phyloP scores from a whole-genome alignment of 2,113 vertebrate species.

The Trogon melanurus region DNA sequence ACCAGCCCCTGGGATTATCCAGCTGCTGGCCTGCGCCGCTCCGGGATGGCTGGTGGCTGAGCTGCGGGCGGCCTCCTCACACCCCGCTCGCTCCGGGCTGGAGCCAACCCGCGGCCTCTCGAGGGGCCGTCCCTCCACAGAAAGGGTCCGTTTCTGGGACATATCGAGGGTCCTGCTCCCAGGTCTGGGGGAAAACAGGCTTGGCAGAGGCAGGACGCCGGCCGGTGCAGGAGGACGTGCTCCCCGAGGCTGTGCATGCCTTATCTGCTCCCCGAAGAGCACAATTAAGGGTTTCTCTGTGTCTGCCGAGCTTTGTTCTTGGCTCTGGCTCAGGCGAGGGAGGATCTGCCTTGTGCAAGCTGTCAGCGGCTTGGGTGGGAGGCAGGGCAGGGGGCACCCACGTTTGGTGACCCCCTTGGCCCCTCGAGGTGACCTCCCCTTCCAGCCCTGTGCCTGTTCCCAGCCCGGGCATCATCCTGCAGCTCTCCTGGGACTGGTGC shows the following conservation, averaged over 20 bases:
- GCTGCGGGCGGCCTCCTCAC: neutral
- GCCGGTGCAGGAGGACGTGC: neutral
- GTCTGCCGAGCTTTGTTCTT: neutral
- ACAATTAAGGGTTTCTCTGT: neutral
- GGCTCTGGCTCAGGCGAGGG: neutral
- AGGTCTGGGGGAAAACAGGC: neutral
- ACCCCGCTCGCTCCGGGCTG: neutral
- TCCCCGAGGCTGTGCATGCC: neutral
- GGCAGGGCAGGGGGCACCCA: neutral
- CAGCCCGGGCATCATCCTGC: neutral
- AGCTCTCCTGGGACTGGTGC: neutral
- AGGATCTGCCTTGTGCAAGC: neutral
- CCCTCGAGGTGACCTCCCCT: too few relatives aligned
- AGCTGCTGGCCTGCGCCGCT: neutral
- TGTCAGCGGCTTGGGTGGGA: neutral
- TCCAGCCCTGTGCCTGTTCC: neutral
- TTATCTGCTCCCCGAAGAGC: neutral
- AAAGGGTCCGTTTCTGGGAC: neutral
- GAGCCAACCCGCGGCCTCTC: neutral
- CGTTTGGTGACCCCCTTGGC: too few relatives aligned
- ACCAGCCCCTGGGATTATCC: neutral
- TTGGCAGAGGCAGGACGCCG: neutral
- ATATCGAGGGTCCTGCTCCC: rapidly evolving
- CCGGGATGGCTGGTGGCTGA: neutral
- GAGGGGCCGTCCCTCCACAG: rapidly evolving